Evolutionary conservation across 2,797 vertebrate genomes (phyloP).

Genomic region (Petrocephalus schoutedeni): DNA sequence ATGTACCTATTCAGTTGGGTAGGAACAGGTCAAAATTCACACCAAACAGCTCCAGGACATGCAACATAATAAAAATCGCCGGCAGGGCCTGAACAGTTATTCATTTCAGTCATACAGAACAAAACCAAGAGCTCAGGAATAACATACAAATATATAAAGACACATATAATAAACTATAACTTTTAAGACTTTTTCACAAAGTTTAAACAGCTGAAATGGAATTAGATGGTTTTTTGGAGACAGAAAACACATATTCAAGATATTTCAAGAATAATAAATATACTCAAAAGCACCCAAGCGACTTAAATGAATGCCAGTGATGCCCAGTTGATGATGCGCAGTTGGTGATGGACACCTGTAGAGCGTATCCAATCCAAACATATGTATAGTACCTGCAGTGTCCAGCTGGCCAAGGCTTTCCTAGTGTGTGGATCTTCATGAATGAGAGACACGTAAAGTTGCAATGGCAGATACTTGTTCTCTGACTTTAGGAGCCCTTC

Average conservation of each 20-base stretch:
- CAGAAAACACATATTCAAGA: background rate
- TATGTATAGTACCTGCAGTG: slow-evolving; percentile 65
- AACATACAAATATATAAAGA: background rate
- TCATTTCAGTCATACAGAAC: background rate
- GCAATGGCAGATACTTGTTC: slow-evolving; percentile 59
- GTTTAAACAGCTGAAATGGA: background rate
- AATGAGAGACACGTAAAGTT: slow-evolving; percentile 59
- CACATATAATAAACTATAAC: background rate
- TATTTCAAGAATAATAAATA: background rate
- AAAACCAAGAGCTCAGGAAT: background rate
- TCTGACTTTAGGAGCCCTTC: slow-evolving; percentile 62
- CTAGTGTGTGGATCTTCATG: slow-evolving; percentile 59
- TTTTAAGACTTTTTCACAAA: background rate
- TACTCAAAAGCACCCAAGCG: background rate
- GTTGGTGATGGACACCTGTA: background rate
- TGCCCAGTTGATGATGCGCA: background rate
- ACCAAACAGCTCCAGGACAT: background rate
- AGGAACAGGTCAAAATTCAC: background rate
- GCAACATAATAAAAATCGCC: too few species aligned
- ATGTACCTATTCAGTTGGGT: background rate
- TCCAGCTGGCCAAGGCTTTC: slow-evolving; percentile 65
- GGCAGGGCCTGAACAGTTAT: background rate
- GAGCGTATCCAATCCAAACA: background rate
- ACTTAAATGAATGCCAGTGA: background rate
- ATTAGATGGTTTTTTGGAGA: background rate